Evolutionary conservation across 2,888 invertebrate genomes (phyloP), one percentile per base, ranked within the genome.

Genomic region (Parnassius mnemosyne): DNA sequence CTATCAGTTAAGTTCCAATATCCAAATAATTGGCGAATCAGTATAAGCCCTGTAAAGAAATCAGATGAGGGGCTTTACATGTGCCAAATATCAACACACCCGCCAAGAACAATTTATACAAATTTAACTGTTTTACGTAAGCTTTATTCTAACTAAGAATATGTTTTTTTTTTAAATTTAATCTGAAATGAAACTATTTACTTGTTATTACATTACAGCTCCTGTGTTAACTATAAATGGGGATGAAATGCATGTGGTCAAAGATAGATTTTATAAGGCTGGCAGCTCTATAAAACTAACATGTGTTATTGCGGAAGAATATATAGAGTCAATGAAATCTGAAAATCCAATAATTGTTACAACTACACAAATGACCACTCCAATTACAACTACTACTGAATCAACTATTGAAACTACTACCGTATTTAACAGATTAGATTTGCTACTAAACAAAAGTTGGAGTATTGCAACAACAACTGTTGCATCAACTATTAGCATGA

Each of bases 41-140:
- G 92, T 72, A 95, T 96, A 77, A 94, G 94, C 78, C 94, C 95
- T 60, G 95, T 95, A 47, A 94, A 94, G 74, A 92, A 93, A 66
- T 92, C 94, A 43, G 96, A 96, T 77, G 94, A 94, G 53, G 96
- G 96, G 25, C 87, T 94, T 62, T 96, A 96, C 79, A 94, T 95
- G 93, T 96, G 96, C 85, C 95, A 96, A 93, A 95, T 96, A 79
- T 95, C 95, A 62, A 96, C 95, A 53, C 95, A 96, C 86, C 96
- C 96, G 25, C 95, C 96, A 34, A 93, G 94, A 72, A 95, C 95
- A 70, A 94, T 95, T 77, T 93, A 95, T 75, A 94, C 95, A 65
- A 95, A 95, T 79, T 92, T 96, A 70, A 95, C 95, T 69, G 94
- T 96, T 72, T 89, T 95, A 79, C 94, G 96, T 96, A 93, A 93